Conservation (phyloP, 2,113 vertebrate genomes). For the Megaceryle maxima region DNA sequence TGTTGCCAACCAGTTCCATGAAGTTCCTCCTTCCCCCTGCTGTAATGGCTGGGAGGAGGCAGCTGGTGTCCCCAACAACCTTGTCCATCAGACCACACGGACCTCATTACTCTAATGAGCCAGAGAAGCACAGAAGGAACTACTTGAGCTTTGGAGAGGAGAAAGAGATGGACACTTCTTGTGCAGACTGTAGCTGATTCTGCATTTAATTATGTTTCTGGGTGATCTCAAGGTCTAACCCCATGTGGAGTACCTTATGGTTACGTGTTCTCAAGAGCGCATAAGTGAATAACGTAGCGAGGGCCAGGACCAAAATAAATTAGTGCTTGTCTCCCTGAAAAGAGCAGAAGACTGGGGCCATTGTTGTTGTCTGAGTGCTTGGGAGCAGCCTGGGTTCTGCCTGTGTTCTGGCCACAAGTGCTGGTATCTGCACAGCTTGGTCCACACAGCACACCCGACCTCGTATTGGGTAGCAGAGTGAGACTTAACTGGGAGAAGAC, state of each 20-base stretch:
- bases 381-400: neutral
- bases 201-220: neutral
- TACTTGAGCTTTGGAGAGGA: neutral
- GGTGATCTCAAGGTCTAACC: neutral
- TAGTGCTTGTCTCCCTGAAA: neutral
- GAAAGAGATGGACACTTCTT: neutral
- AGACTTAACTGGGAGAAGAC: neutral
- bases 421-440: neutral
- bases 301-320: neutral
- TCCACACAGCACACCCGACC: fast-evolving
- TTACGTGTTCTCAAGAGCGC: neutral
- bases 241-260: neutral
- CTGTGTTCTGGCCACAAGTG: fast-evolving
- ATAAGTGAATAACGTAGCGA: neutral
- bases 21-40: neutral
- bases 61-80: neutral
- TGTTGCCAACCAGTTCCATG: neutral
- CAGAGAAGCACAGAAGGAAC: neutral
- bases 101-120: constrained; percentile 3
- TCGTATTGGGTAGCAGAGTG: neutral
- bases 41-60: neutral
- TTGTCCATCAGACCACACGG: neutral
- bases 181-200: neutral
- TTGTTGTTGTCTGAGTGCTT: neutral
- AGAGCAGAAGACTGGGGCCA: neutral